Evolutionary conservation across 2,888 invertebrate species (phyloP), one percentile per base, ranked within the genome.

Genomic region (Eupithecia subfuscata): DNA sequence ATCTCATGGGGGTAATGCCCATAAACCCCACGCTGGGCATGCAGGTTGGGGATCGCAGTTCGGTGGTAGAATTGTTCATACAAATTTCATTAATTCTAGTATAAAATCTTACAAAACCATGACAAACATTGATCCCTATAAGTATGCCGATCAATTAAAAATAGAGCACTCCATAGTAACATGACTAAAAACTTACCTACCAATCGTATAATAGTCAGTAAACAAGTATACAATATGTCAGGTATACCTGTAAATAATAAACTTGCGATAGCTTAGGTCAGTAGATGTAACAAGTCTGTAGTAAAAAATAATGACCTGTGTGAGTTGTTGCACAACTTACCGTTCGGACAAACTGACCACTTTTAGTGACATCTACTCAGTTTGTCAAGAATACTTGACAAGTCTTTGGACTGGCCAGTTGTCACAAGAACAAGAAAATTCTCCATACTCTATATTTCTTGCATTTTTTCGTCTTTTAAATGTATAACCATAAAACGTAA

Each of bases 181-280:
- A n/a, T n/a, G n/a, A n/a, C n/a, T 0, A 48, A 48, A 48, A 18
- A 48, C 45, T 48, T 48, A 11, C 52, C 52, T 48, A 22, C 52
- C 52, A 22, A 56, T 22, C 11, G 22, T 56, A 48, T 22, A 48
- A 56, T 4, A 56, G 22, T 22, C 52, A 22, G 52, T 3, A 22
- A 56, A 56, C 52, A 11, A 56, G 52, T 56, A 11, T 22, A 56
- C 11, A 56, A n/a, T 4, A 22, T 22, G n/a, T 22, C 52, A 52
- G 52, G 22, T 52, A 22, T 22, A 52, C 52, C 22, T 56, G 22
- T 56, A 56, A 56, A 22, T 56, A 56, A 22, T n/a, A 48, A 8
- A n/a, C 25, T 30, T 63, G 30, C 14, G 63, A 30, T 63, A 63
- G 63, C 30, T 63, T 30, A 63, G 63, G 63, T 63, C 63, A 60